phyloP scores from a whole-genome alignment of 1,140 invertebrate genomes.

The Zaprionus ornatus region DNA sequence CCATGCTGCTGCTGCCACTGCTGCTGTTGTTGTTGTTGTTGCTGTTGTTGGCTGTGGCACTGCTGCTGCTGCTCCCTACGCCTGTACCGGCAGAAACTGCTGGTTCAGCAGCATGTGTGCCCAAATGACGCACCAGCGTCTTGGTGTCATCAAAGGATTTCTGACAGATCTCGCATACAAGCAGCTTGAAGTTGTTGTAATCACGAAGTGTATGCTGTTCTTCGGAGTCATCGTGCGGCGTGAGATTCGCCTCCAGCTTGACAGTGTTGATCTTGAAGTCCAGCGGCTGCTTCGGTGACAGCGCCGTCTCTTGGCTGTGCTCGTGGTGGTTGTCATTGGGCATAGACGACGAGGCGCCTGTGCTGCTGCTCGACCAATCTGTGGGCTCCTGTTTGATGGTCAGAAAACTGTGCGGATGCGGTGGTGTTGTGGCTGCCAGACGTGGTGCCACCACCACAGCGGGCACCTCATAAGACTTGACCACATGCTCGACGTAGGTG shows the following conservation, averaged over 20 bases:
- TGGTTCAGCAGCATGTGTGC: slow-evolving; percentile 86
- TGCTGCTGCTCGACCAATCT: slow-evolving; percentile 84
- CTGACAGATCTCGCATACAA: slow-evolving; percentile 92
- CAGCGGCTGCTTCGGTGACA: slow-evolving; percentile 72
- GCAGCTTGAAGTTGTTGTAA: slow-evolving; percentile 84
- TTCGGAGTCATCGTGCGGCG: slow-evolving; percentile 56
- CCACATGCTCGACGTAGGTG: slow-evolving; percentile 59
- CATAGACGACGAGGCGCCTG: slow-evolving; percentile 44
- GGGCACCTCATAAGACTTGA: slow-evolving; percentile 41
- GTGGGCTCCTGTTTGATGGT: slow-evolving; percentile 85
- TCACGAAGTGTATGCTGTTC: slow-evolving; percentile 72
- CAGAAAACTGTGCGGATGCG: slow-evolving; percentile 83
- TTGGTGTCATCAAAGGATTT: slow-evolving; percentile 92
- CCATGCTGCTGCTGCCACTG: slow-evolving; percentile 42
- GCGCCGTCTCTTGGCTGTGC: slow-evolving; percentile 42
- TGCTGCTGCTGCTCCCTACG: slow-evolving; percentile 25
- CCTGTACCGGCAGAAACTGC: slow-evolving; percentile 11
- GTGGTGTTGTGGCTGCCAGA: slow-evolving; percentile 29
- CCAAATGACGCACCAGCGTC: slow-evolving; percentile 91
- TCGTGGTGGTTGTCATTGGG: slow-evolving; percentile 59
- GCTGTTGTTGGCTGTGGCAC: slow-evolving; percentile 43
- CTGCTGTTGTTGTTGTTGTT: slow-evolving; percentile 28
- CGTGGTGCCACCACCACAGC: slow-evolving; percentile 34
- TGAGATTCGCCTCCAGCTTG: slow-evolving; percentile 63
- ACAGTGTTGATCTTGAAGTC: slow-evolving; percentile 75